Percentiles rank a stretch among this genome's conserved stretches.
These are phyloP conservation scores for Bombus superbus DNA, from an alignment of 1,140 invertebrate genomes.

Conservation along the genomic window DNA sequence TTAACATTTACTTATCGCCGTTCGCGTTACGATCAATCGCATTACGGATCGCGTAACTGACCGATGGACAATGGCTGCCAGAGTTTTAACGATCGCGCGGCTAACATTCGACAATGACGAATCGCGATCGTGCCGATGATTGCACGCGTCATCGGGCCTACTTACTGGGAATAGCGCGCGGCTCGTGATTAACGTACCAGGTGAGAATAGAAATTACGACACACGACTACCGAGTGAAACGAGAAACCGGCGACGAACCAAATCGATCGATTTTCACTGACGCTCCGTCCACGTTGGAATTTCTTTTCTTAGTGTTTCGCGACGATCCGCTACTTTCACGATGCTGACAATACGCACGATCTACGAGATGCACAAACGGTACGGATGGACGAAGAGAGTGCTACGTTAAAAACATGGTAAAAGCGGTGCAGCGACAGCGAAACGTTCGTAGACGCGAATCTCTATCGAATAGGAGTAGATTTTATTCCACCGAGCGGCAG, in stretches of 20 bases:
- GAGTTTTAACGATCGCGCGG: conserved; percentile 26
- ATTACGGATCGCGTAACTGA: conserved; percentile 1
- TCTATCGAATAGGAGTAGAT: background rate
- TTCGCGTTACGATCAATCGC: conserved; percentile 10
- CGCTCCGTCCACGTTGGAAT: background rate
- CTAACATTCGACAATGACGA: background rate
- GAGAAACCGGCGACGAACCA: background rate
- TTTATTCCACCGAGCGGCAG: background rate
- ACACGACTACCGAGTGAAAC: background rate
- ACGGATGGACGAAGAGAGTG: background rate
- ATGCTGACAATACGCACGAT: background rate
- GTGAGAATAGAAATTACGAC: background rate
- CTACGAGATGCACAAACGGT: background rate
- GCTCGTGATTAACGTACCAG: background rate
- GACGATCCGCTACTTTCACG: background rate
- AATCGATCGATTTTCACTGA: background rate
- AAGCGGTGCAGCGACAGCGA: background rate
- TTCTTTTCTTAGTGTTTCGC: too few species aligned
- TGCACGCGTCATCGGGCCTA: background rate
- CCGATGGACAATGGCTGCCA: background rate
- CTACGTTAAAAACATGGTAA: background rate
- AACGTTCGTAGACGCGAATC: background rate
- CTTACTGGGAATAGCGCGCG: background rate
- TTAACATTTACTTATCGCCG: conserved; percentile 42
- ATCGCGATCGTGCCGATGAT: conserved; percentile 23